Percentiles rank a stretch among this genome's conserved stretches.
phyloP scores from a whole-genome alignment of 2,797 vertebrate genomes.

The Dallia pectoralis region DNA sequence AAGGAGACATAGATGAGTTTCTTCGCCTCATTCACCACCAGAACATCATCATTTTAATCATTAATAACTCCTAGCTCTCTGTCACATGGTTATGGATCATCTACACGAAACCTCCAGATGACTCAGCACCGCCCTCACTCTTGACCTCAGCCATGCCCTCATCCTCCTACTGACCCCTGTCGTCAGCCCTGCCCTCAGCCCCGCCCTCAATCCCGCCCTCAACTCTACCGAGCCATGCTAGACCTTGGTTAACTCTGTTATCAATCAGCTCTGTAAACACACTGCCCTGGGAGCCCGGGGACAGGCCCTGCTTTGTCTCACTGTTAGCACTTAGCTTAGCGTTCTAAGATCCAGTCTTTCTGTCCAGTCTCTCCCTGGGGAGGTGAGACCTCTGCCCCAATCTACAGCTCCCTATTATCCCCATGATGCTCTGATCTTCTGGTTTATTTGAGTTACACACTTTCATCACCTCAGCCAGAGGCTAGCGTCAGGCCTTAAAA shows the following conservation, averaged over 20 bases:
- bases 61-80: not conserved
- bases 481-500: slow-evolving; percentile 17
- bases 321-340: slow-evolving; percentile 35
- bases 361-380: slow-evolving; percentile 11
- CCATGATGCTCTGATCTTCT: slow-evolving; percentile 31
- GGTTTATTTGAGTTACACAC: slow-evolving; percentile 41
- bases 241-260: slow-evolving; percentile 64
- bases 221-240: slow-evolving; percentile 48
- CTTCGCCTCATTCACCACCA: not conserved
- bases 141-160: not conserved
- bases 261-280: slow-evolving; percentile 80
- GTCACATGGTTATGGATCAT: not conserved
- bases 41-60: not conserved
- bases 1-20: not conserved
- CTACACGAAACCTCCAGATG: slow-evolving; percentile 25
- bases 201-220: no score
- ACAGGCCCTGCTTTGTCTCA: slow-evolving; percentile 47
- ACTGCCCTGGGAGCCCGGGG: slow-evolving; percentile 55
- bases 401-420: slow-evolving; percentile 49
- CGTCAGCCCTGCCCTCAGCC: slow-evolving; percentile 9
- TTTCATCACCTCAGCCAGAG: slow-evolving; percentile 19
- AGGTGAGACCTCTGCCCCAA: slow-evolving; percentile 33
- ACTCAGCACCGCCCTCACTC: no score
- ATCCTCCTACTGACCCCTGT: not conserved
- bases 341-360: slow-evolving; percentile 15